Base-by-base conservation (phyloP, 23 tunicate genomes). In the Trididemnum clinides region DNA sequence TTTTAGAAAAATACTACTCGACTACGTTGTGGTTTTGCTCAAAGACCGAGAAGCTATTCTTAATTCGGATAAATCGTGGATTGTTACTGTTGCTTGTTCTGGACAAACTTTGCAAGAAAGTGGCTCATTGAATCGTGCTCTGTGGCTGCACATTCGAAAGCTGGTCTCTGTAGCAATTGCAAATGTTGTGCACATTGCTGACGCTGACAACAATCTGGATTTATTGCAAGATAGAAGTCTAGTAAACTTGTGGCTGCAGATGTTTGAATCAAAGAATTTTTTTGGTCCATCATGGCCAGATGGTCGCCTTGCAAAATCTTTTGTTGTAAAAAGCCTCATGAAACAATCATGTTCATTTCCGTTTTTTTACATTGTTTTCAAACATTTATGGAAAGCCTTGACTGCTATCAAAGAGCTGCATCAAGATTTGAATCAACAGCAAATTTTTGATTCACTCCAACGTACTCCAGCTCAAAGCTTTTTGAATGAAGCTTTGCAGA, bases 41-140 rank as follows among this genome's bases (percentile, higher is more conserved):
- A 5, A 19, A 37, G 81, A 74, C 30, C 57, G 58, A 38, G 81
- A 74, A 26, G 19, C n/a, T 18, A 26, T 12, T 2, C 6, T 3
- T 10, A 19, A n/a, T 7, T 23, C 37, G 2, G 18, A 39, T 25
- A 59, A 74, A 1, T 20, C n/a, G 29, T 90, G 95, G 95, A 44
- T 79, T 57, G 82, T 85, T 5, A 33, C 69, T 0, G 95, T 77
- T 78, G 95, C 95, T 2, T 90, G 95, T 58, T 87, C 84, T 20
- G 72, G 51, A 39, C 86, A 86, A 23, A 64, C 72, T 28, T 64
- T 90, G 31, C 95, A 90, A 51, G 95, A 90, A 69, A 90, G 86
- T 70, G 95, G 95, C 23, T 71, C 95, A n/a, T 90, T 90, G 31
- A 70, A 77, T 1, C 85, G 85, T 21, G 88, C 86, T 7, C 51